These are phyloP conservation scores for Leptinotarsa peninsularis DNA, from an alignment of 2,888 invertebrate species.

Conservation along the genomic window DNA sequence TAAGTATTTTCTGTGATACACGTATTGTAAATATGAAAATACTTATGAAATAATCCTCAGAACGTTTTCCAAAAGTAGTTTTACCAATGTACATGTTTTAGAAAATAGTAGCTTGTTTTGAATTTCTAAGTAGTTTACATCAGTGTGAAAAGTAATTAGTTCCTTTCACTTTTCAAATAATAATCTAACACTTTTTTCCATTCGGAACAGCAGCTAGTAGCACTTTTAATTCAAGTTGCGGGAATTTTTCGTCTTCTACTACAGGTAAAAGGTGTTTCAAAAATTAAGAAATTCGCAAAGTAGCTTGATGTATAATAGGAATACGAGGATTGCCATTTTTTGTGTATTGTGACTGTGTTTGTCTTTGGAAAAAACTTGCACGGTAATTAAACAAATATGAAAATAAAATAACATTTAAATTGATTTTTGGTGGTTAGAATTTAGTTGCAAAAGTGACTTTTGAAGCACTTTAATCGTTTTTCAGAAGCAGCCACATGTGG, in stretches of 20 bases:
- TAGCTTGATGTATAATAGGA: not conserved
- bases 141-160: not conserved
- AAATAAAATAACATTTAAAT: no score
- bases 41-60: no score
- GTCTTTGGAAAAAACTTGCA: no score
- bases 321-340: no score
- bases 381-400: no score
- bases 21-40: no score
- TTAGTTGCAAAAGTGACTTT: no score
- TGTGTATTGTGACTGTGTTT: no score
- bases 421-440: no score
- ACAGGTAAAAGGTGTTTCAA: conserved; percentile 53
- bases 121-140: not conserved
- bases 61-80: not conserved
- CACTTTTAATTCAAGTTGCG: conserved; percentile 60
- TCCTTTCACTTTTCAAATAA: conserved; percentile 3
- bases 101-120: not conserved
- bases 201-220: conserved; percentile 60
- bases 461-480: no score
- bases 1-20: no score
- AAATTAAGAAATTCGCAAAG: not conserved
- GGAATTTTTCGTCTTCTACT: conserved; percentile 55
- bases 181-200: conserved; percentile 5
- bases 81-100: not conserved
- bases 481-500: no score